Conservation (phyloP, 35 echinoderm and acorn worm genomes). For the Chiridota heheva region DNA sequence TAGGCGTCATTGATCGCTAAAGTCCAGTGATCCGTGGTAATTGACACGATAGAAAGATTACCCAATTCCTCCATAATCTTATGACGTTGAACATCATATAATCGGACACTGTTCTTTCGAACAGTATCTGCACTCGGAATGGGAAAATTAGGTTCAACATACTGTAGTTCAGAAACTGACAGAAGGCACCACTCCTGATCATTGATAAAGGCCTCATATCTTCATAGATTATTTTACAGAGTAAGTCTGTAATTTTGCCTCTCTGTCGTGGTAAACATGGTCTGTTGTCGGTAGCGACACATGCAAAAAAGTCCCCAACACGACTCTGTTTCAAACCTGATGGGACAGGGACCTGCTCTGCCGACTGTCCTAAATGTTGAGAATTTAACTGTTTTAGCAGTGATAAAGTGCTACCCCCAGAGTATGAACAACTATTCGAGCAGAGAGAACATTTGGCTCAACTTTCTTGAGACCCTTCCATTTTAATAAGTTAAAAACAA, state of each 20-base stretch:
- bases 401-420: constrained; percentile 10
- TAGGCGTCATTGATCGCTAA: constrained; percentile 6
- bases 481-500: too few species aligned
- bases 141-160: constrained; percentile 5
- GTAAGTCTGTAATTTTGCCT: constrained; percentile 6
- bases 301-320: background rate
- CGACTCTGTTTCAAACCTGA: background rate
- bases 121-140: background rate
- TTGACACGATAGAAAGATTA: background rate
- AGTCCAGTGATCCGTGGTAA: constrained; percentile 10
- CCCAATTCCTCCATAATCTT: background rate
- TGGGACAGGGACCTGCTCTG: background rate
- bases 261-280: constrained; percentile 2
- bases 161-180: background rate
- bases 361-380: background rate
- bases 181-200: background rate
- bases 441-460: constrained; percentile 4
- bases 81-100: constrained; percentile 19
- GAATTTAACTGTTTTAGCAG: background rate
- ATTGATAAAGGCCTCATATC: background rate
- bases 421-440: background rate
- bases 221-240: constrained; percentile 6
- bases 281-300: background rate
- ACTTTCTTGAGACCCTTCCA: too few species aligned
- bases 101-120: background rate